Evolutionary conservation across 30 jellyfish, hydroid and myxozoan genomes (phyloP).

Genomic region (Clytia hemisphaerica): DNA sequence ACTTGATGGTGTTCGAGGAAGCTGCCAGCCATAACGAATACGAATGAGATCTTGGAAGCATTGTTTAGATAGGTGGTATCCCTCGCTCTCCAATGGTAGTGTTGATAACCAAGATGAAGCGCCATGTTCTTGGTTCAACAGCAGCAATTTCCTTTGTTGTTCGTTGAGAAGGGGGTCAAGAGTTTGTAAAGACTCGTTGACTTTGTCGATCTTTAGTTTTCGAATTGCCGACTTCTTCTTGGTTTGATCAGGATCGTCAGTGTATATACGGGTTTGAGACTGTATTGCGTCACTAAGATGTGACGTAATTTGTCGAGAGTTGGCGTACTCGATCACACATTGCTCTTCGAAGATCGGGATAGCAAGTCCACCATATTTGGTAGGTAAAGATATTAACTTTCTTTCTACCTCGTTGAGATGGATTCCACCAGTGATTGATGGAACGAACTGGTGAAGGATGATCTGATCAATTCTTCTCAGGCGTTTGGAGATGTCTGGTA

Average conservation of each 20-base stretch:
- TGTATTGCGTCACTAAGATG: too few relatives aligned
- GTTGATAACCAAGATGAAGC: conserved; percentile 22
- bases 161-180: conserved; percentile 6
- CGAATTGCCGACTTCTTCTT: too few relatives aligned
- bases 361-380: conserved; percentile 24
- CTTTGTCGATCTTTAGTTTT: too few relatives aligned
- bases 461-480: conserved; percentile 13
- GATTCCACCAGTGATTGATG: conserved; percentile 17
- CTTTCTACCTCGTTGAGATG: conserved; percentile 15
- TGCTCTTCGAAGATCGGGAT: conserved; percentile 10
- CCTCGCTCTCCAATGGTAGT: not conserved
- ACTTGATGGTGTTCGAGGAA: not conserved
- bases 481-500: conserved; percentile 3
- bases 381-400: conserved; percentile 4
- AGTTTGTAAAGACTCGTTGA: too few relatives aligned
- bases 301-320: conserved; percentile 7
- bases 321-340: conserved; percentile 5
- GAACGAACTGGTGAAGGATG: conserved; percentile 14
- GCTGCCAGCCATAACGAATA: too few relatives aligned
- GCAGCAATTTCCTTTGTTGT: not conserved
- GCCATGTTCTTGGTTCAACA: conserved; percentile 10
- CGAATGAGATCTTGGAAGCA: conserved; percentile 5
- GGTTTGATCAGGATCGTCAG: too few relatives aligned
- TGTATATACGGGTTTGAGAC: too few relatives aligned
- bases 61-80: not conserved